Percentiles rank a stretch among this genome's conserved stretches.
Evolutionary conservation across 1,140 invertebrate genomes (phyloP).

Genomic region (Paraescarpia echinospica): DNA sequence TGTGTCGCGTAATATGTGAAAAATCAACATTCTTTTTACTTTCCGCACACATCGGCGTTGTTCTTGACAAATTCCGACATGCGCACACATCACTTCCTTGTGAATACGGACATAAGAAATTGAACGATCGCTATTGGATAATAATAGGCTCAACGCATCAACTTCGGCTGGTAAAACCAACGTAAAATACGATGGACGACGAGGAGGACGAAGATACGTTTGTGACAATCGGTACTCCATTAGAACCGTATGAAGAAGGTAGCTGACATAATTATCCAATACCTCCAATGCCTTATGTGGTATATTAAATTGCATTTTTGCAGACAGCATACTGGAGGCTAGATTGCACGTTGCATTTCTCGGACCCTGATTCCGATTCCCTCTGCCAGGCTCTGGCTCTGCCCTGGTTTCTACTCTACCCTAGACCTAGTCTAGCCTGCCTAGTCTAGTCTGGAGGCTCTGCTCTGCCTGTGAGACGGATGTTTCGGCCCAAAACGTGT

Average conservation of each 20-base stretch:
- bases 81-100: conserved; percentile 13
- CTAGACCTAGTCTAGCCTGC: too few relatives aligned
- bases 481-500: too few relatives aligned
- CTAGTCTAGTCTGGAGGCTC: too few relatives aligned
- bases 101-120: neutral
- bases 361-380: too few relatives aligned
- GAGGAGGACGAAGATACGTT: conserved; percentile 7
- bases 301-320: neutral
- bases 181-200: neutral
- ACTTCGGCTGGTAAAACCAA: neutral
- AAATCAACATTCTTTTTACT: conserved; percentile 5
- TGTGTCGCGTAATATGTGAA: conserved; percentile 3
- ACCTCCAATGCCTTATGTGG: neutral
- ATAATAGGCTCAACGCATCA: neutral
- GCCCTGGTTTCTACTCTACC: neutral
- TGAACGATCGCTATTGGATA: neutral
- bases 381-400: neutral
- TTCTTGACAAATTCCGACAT: conserved; percentile 17
- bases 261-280: conserved; percentile 6
- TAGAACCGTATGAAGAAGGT: conserved; percentile 20
- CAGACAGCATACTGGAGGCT: neutral
- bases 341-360: neutral
- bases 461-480: neutral
- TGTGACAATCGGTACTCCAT: conserved; percentile 11
- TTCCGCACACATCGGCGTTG: neutral